phyloP scores from a whole-genome alignment of 2,888 invertebrate species.

The Drosophila helvetica region DNA sequence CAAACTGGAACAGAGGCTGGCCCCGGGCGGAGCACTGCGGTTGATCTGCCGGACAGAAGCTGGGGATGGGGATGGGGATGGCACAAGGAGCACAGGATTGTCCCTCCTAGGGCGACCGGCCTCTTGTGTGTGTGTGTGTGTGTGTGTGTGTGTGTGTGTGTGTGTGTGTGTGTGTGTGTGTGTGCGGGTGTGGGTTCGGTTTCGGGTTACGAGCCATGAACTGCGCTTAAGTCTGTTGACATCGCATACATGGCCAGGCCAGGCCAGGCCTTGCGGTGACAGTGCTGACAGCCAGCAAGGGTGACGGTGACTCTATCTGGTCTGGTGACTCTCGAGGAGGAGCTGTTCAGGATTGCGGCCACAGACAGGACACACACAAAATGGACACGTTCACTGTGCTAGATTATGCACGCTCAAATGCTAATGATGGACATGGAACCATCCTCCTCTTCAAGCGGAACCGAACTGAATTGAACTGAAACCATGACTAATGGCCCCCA shows the following conservation, averaged over 20 bases:
- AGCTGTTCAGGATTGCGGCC: constrained; percentile 5
- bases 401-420: constrained; percentile 45
- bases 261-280: constrained; percentile 17
- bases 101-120: not conserved
- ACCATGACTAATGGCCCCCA: constrained; percentile 36
- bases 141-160: not conserved
- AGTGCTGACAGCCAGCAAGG: constrained; percentile 13
- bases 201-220: constrained; percentile 39
- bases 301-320: not conserved
- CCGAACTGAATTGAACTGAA: constrained; percentile 13
- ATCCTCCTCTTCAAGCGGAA: not conserved
- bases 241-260: constrained; percentile 33
- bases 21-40: constrained; percentile 14
- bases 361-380: constrained; percentile 14
- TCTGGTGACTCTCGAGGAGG: not conserved
- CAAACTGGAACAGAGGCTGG: not conserved
- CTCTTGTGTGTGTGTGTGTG: not conserved
- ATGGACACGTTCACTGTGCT: constrained; percentile 33
- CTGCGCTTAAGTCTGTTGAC: constrained; percentile 58
- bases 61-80: no score
- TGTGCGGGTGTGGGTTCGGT: constrained; percentile 18
- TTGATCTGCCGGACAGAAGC: constrained; percentile 7
- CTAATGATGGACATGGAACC: constrained; percentile 34
- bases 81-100: not conserved
- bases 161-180: no score